Conservation (phyloP, 2,797 vertebrate species). For the Muscicapa striata region DNA sequence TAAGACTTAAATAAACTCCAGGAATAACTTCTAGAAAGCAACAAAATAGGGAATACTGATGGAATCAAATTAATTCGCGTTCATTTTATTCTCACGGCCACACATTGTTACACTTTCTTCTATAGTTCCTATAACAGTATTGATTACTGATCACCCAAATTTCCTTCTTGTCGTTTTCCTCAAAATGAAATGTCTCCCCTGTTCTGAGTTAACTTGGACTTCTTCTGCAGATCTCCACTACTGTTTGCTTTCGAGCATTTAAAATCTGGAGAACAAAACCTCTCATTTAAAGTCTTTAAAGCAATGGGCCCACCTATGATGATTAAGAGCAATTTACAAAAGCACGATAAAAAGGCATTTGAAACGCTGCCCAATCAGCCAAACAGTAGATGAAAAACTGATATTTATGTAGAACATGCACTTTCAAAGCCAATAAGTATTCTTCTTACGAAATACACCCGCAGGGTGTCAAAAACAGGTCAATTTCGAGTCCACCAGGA, state of each 20-base stretch:
- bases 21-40: neutral
- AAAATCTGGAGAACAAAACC: neutral
- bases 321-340: neutral
- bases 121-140: neutral
- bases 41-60: neutral
- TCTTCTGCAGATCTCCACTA: neutral
- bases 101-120: neutral
- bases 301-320: rapidly evolving
- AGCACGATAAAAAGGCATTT: neutral
- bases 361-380: neutral
- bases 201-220: neutral
- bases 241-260: neutral
- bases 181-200: neutral
- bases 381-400: neutral
- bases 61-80: neutral
- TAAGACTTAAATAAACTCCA: neutral
- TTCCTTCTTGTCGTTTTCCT: neutral
- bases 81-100: neutral
- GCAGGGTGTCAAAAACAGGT: neutral
- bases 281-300: neutral
- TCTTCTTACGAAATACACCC: neutral
- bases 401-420: neutral
- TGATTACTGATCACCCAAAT: neutral
- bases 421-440: neutral
- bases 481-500: neutral